Conservation (phyloP, 2,888 invertebrate species). For the Elegia similella region DNA sequence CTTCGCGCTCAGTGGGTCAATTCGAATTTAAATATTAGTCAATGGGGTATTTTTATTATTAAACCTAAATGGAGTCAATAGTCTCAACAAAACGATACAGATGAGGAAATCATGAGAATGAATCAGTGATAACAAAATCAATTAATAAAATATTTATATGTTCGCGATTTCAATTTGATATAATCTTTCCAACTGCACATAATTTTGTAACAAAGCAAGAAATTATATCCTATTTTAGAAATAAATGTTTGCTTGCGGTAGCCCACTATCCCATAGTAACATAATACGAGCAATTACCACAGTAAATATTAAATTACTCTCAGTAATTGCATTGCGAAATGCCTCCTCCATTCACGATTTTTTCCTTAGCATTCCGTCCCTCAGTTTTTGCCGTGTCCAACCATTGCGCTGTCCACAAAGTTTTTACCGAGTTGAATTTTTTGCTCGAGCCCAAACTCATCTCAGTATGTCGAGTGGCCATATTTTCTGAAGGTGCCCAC, state of each 20-base stretch:
- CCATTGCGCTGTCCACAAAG: conserved; percentile 58
- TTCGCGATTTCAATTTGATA: too few species aligned
- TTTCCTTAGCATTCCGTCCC: conserved; percentile 60
- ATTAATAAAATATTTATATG: too few species aligned
- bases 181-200: too few species aligned
- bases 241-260: conserved; percentile 11
- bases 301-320: conserved; percentile 24
- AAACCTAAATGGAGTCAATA: too few species aligned
- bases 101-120: too few species aligned
- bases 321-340: conserved; percentile 44
- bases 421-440: conserved; percentile 70
- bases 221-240: conserved; percentile 2
- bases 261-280: conserved; percentile 7
- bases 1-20: too few species aligned
- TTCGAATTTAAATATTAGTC: too few species aligned
- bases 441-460: conserved; percentile 65
- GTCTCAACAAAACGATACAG: too few species aligned
- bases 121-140: too few species aligned
- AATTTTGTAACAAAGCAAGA: background rate
- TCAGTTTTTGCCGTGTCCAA: conserved; percentile 61
- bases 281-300: conserved; percentile 15
- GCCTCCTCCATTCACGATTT: conserved; percentile 65
- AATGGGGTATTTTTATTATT: too few species aligned
- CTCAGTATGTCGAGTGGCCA: conserved; percentile 63
- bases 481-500: conserved; percentile 59